Base-by-base conservation (phyloP, 2,797 vertebrate genomes). In the Philypnodon macrostomus region DNA sequence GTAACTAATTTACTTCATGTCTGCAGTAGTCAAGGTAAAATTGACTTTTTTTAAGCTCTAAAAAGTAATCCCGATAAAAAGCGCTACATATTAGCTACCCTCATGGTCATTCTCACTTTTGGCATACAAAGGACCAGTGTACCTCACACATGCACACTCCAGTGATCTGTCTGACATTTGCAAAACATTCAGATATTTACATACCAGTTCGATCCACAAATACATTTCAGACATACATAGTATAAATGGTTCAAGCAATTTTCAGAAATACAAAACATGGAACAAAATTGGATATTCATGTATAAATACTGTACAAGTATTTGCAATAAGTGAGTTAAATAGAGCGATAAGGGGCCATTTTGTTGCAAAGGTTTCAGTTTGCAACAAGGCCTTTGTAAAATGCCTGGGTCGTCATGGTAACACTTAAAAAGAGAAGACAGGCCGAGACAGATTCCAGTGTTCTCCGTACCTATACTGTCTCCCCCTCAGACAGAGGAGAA, bases 221-320 rank as follows among this genome's bases (percentile, higher is more conserved):
- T 57, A 70, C 54, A 70, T 40, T 1, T 9, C 58, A 55, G 35
- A 75, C 47, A 48, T 15, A 75, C 42, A 62, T 17, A 23, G 19
- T 11, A 57, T 5, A 42, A 47, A 63, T 21, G 14, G 44, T 67
- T 64, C 49, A 67, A 69, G 50, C 19, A 42, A 63, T 64, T 39
- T 58, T 72, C 53, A 63, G 26, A 70, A 84, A 78, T 77, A 85
- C 85, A 88, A 80, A 49, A 60, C 61, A 62, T 63, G 41, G 42
- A 62, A 34, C 52, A 58, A 66, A 68, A 73, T 63, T 62, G 44
- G 72, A 79, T 84, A 77, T 79, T 83, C 63, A 88, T 70, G 75
- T 84, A 83, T 87, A 85, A 88, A 87, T 87, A 87, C 83, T 73
- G 77, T 87, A 86, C 83, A 88, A 58, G 84, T 54, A 74, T 85